Base-by-base conservation (phyloP, 2,113 vertebrate genomes). In the Lepisosteus oculatus region DNA sequence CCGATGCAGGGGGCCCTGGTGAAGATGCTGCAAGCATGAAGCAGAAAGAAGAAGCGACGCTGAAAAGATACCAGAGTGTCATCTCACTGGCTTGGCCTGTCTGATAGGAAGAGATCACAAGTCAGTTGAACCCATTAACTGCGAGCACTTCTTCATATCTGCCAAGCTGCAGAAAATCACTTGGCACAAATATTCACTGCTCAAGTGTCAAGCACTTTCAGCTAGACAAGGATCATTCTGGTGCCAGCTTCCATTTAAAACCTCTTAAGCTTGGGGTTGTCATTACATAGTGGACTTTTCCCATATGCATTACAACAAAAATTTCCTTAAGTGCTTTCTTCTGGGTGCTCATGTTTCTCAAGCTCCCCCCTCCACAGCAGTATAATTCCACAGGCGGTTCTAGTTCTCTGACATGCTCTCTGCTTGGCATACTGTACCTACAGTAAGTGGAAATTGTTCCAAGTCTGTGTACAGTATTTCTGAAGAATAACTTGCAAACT, bases 51-150 rank as follows among this genome's bases (percentile, higher is more conserved):
- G 29, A 43, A 51, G 0, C 43, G 41, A 61, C 55, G 41, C 47
- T 51, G 68, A 61, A 69, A 78, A 73, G 8, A 12, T 17, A 42
- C 65, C 68, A 72, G 54, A 41, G 68, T 64, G 43, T 71, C 57
- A 17, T 8, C 59, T 54, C 69, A 61, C 43, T 15, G 41, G 57
- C 62, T 67, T 65, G 68, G 29, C 44, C 66, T 61, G 45, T 65
- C 72, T 76, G 45, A 57, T 74, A 67, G 74, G 71, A 65, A 72
- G 3, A n/a, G 72, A 72, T 59, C 17, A 45, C 43, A 55, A 70
- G 55, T 61, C 68, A 45, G 72, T n/a, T 42, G 65, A 66, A 63
- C 72, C 72, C 72, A 77, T 81, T 79, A 78, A 74, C 71, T 75
- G 61, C n/a, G 42, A 62, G n/a, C 61, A 15, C 74, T 68, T 67